These are phyloP conservation scores for Pandemis corylana DNA, from an alignment of 2,888 invertebrate species.

Conservation along the genomic window DNA sequence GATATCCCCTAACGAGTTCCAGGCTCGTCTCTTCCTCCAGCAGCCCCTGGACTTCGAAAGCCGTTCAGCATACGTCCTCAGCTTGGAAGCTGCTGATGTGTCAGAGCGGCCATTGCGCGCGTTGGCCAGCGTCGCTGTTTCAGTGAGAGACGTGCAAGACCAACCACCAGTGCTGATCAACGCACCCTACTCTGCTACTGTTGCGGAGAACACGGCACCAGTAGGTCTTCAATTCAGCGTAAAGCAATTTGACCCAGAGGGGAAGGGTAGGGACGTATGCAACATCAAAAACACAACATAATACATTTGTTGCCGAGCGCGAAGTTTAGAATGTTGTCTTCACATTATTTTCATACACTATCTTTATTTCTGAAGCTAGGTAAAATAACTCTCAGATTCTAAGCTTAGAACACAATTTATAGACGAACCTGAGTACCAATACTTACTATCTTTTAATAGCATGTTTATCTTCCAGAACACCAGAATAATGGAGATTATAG, in stretches of 20 bases:
- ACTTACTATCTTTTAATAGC: no score
- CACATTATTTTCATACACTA: no score
- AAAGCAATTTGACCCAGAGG: no score
- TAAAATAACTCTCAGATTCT: neutral
- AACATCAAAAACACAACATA: no score
- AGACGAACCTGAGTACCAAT: no score
- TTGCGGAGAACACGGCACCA: conserved; percentile 89
- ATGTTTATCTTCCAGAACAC: conserved; percentile 73
- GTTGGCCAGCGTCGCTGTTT: conserved; percentile 89
- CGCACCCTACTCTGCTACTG: conserved; percentile 91
- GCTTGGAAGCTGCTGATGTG: conserved; percentile 87
- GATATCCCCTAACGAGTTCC: conserved; percentile 88
- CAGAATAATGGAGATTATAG: conserved; percentile 89
- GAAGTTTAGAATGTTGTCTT: no score
- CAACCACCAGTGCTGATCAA: conserved; percentile 92
- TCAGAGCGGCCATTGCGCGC: conserved; percentile 87
- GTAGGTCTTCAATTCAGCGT: conserved; percentile 60
- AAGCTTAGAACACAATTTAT: no score
- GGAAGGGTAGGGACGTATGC: no score
- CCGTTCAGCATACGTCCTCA: conserved; percentile 89
- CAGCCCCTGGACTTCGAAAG: conserved; percentile 91
- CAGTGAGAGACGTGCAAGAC: conserved; percentile 92
- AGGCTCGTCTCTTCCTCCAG: conserved; percentile 88
- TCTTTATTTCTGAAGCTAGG: no score
- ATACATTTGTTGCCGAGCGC: no score